Percentiles rank a stretch among this genome's conserved stretches.
Conservation (phyloP, 1,140 invertebrate genomes). For the Drosophila fuyamai region DNA sequence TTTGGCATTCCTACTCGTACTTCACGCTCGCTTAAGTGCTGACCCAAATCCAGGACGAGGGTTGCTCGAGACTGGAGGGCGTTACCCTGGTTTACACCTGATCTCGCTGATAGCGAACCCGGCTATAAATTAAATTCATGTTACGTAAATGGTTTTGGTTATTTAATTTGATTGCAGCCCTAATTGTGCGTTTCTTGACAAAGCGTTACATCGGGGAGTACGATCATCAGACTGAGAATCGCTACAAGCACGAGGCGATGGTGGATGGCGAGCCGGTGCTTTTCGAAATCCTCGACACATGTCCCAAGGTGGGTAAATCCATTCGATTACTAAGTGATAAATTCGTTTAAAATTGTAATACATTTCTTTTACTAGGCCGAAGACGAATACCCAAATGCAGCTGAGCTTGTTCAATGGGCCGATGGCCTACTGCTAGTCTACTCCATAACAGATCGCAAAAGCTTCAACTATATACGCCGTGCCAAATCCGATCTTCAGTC, state of each 20-base stretch:
- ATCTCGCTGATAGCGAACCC: conserved; percentile 26
- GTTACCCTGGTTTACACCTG: conserved; percentile 66
- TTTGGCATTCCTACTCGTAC: conserved; percentile 2
- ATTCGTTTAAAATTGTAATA: background rate
- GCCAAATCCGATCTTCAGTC: conserved; percentile 90
- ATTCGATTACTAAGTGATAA: background rate
- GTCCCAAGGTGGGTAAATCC: conserved; percentile 85
- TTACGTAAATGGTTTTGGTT: conserved; percentile 51
- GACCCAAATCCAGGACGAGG: conserved; percentile 55
- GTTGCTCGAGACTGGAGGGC: conserved; percentile 36
- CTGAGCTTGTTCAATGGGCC: conserved; percentile 93
- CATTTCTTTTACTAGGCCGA: conserved; percentile 85
- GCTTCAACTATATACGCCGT: conserved; percentile 93
- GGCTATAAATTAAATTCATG: conserved; percentile 58
- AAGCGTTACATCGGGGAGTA: conserved; percentile 97
- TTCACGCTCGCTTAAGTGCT: conserved; percentile 70
- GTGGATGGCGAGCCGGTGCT: conserved; percentile 95
- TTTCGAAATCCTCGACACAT: conserved; percentile 96
- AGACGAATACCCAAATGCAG: conserved; percentile 89
- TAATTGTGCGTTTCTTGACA: conserved; percentile 95
- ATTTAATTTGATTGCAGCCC: conserved; percentile 87
- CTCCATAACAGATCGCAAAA: conserved; percentile 94
- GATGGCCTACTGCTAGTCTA: conserved; percentile 95
- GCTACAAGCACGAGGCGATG: conserved; percentile 96
- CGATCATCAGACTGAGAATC: conserved; percentile 96